These are phyloP conservation scores for Pseudomyrmex cubaensis DNA, from an alignment of 1,140 invertebrate species.

Conservation along the genomic window DNA sequence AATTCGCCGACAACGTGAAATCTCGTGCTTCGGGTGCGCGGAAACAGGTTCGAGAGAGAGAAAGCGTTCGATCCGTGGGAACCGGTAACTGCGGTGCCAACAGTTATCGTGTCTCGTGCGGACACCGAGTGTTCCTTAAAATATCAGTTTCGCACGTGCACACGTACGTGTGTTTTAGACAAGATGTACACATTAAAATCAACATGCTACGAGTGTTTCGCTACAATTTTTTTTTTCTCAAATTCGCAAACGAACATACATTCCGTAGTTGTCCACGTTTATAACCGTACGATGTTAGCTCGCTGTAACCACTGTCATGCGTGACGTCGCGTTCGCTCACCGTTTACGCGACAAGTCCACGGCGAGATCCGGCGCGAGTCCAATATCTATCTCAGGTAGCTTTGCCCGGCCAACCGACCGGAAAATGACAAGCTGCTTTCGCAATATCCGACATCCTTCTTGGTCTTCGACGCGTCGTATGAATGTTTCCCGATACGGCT, in stretches of 20 bases:
- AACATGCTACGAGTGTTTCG: neutral
- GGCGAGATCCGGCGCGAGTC: conserved; percentile 21
- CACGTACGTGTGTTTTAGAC: neutral
- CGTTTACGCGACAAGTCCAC: conserved; percentile 36
- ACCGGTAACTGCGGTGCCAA: conserved; percentile 72
- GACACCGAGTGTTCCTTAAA: conserved; percentile 33
- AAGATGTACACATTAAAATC: neutral
- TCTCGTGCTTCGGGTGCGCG: conserved; percentile 34
- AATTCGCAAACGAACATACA: neutral
- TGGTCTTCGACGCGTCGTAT: neutral
- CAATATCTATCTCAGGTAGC: conserved; percentile 20
- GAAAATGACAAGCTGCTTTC: conserved; percentile 52
- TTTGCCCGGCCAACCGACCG: conserved; percentile 36
- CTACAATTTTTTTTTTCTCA: too few species aligned
- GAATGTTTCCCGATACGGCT: conserved; percentile 7
- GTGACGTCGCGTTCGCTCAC: conserved; percentile 32
- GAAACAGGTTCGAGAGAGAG: conserved; percentile 73
- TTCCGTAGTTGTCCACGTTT: neutral
- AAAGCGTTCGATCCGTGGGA: conserved; percentile 80
- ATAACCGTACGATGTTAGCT: neutral
- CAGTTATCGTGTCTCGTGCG: neutral
- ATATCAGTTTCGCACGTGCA: conserved; percentile 12
- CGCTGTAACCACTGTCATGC: neutral
- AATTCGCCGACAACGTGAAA: conserved; percentile 31
- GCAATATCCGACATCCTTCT: conserved; percentile 50